Evolutionary conservation across 1,140 invertebrate species (phyloP), one percentile per base, ranked within the genome.

Genomic region (Copidosoma floridanum): DNA sequence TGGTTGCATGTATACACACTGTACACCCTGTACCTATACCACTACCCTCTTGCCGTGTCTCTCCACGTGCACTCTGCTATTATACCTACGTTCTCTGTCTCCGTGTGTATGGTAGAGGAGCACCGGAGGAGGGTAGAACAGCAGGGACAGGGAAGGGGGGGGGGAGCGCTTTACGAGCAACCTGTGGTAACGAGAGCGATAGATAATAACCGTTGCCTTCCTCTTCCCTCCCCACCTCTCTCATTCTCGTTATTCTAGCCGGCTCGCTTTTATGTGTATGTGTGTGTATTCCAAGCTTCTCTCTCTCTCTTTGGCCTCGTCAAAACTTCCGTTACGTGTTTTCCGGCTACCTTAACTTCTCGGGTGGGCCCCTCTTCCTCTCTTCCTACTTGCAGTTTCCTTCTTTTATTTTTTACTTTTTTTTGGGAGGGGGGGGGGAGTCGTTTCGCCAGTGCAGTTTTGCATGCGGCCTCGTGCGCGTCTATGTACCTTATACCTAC

Each of bases 151-250:
- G n/a, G n/a, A 32, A 0, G 29, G 6, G 29, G 44, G 71, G 75
- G 74, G 73, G 71, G 74, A 73, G 73, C 77, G 75, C 74, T 80
- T 80, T 80, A 80, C 78, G 78, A 80, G 77, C 77, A 79, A 79
- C 79, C 79, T 81, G 79, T 81, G 79, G 79, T 81, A 79, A 81
- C 79, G 77, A 81, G 77, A 79, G 75, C 77, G 77, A 81, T 81
- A 80, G 79, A 81, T 81, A 81, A 81, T 80, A 81, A 81, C 77
- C 73, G 77, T 57, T 51, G 26, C 70, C 59, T 65, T 48, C 54
- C 54, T 66, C 62, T 62, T 62, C 48, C 62, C 65, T 55, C 63
- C 61, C 47, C 51, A 55, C 57, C 57, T 57, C 59, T 65, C 64
- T 65, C 65, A 32, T 32, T 62, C 64, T 61, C 67, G 57, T 64